Conservation (phyloP, 1,140 invertebrate genomes). For the Steinernema feltiae region DNA sequence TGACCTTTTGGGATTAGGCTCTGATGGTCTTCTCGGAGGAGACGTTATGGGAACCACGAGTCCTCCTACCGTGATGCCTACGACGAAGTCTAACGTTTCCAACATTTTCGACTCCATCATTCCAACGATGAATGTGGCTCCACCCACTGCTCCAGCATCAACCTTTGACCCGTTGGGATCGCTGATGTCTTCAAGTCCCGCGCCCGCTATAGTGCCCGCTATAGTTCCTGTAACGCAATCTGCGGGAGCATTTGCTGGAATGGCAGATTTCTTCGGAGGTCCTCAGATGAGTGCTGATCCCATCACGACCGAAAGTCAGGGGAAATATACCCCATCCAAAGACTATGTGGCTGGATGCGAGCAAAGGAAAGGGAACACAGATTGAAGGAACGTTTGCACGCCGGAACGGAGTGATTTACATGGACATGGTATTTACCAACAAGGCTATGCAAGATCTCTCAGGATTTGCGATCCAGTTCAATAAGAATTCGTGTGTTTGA, state of each 20-base stretch:
- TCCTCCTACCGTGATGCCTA: background rate
- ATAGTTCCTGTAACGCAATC: conserved; percentile 40
- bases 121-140: background rate
- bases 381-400: conserved; percentile 89
- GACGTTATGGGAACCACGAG: background rate
- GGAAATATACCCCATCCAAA: too few species aligned
- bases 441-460: conserved; percentile 96
- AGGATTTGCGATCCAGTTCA: conserved; percentile 93
- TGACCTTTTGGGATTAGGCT: background rate
- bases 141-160: conserved; percentile 53
- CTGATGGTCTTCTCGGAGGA: background rate
- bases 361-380: conserved; percentile 74
- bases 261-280: conserved; percentile 68
- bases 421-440: conserved; percentile 95
- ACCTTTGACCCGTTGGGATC: conserved; percentile 38
- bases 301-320: too few species aligned
- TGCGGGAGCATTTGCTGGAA: conserved; percentile 64
- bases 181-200: conserved; percentile 30
- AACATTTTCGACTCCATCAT: background rate
- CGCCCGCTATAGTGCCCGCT: conserved; percentile 37
- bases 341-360: conserved; percentile 49
- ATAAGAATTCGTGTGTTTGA: conserved; percentile 75
- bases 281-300: too few species aligned
- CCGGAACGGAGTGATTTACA: conserved; percentile 76
- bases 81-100: background rate